A percentile compares a stretch with the other conserved stretches of the same genome.
Conservation (phyloP, 2,888 invertebrate species). For the Scaptomyza flava region DNA sequence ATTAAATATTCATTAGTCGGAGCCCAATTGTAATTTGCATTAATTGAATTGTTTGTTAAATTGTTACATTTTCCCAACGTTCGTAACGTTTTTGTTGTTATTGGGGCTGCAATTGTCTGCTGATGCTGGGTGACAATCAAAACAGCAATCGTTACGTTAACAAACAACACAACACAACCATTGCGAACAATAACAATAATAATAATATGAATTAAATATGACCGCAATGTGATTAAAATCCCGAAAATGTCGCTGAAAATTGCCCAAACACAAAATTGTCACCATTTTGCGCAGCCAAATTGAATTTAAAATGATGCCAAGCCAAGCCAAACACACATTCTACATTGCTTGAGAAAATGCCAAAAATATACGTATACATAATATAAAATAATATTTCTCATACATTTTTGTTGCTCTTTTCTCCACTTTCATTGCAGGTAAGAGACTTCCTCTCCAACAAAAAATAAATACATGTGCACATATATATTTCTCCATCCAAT, state of each 20-base stretch:
- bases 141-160: slow-evolving; percentile 52
- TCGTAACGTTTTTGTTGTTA: slow-evolving; percentile 41
- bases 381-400: slow-evolving; percentile 21
- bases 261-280: slow-evolving; percentile 52
- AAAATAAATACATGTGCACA: neutral
- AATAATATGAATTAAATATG: slow-evolving; percentile 80
- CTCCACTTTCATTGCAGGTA: slow-evolving; percentile 57
- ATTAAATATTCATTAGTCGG: slow-evolving; percentile 79
- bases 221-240: slow-evolving; percentile 75
- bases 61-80: slow-evolving; percentile 60
- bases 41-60: slow-evolving; percentile 81
- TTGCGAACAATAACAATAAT: slow-evolving; percentile 66
- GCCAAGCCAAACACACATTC: neutral
- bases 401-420: slow-evolving; percentile 29
- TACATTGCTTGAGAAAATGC: neutral
- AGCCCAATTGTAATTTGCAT: slow-evolving; percentile 75
- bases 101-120: neutral
- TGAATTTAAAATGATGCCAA: slow-evolving; percentile 71
- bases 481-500: slow-evolving; percentile 34
- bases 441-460: slow-evolving; percentile 15
- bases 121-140: slow-evolving; percentile 29
- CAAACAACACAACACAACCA: slow-evolving; percentile 4
- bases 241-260: slow-evolving; percentile 65
- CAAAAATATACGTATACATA: neutral
- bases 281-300: slow-evolving; percentile 39